Percentiles rank a stretch among this genome's conserved stretches.
Evolutionary conservation across 2,797 vertebrate genomes (phyloP).

Genomic region (Pseudochirops cupreus): DNA sequence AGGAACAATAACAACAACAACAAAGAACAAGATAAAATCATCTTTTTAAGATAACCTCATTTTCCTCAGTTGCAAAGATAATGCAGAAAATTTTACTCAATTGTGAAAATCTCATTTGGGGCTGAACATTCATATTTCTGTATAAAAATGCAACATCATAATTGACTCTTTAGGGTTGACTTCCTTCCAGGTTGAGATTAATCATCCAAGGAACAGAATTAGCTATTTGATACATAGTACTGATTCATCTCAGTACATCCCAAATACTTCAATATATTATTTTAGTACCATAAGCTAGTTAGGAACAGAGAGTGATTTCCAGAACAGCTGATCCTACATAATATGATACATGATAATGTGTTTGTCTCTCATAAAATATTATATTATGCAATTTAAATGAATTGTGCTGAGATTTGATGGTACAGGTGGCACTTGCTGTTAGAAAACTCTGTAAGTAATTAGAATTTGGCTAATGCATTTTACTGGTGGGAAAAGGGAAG

Average conservation of each 20-base stretch:
- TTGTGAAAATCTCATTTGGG: too few species aligned
- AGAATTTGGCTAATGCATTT: constrained; percentile 20
- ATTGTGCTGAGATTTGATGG: constrained; percentile 26
- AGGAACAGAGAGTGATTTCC: constrained; percentile 10
- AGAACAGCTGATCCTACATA: constrained; percentile 2
- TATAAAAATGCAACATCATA: too few species aligned
- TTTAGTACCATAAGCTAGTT: constrained; percentile 22
- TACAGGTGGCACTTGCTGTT: constrained; percentile 8
- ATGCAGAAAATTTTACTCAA: too few species aligned
- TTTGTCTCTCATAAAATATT: constrained; percentile 5
- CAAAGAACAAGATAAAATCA: too few species aligned
- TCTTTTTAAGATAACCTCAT: too few species aligned
- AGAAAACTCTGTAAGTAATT: constrained; percentile 8
- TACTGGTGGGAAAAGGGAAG: background rate
- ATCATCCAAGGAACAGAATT: background rate
- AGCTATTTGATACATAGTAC: background rate
- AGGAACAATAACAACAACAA: too few species aligned
- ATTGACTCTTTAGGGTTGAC: too few species aligned
- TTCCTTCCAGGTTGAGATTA: background rate
- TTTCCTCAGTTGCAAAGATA: too few species aligned
- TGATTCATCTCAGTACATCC: background rate
- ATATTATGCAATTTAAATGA: constrained; percentile 26
- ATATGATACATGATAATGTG: constrained; percentile 7
- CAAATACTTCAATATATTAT: background rate
- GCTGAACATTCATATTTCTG: too few species aligned